A percentile compares a stretch with the other conserved stretches of the same genome.
phyloP scores from a whole-genome alignment of 2,113 vertebrate genomes.

The Calypte anna region DNA sequence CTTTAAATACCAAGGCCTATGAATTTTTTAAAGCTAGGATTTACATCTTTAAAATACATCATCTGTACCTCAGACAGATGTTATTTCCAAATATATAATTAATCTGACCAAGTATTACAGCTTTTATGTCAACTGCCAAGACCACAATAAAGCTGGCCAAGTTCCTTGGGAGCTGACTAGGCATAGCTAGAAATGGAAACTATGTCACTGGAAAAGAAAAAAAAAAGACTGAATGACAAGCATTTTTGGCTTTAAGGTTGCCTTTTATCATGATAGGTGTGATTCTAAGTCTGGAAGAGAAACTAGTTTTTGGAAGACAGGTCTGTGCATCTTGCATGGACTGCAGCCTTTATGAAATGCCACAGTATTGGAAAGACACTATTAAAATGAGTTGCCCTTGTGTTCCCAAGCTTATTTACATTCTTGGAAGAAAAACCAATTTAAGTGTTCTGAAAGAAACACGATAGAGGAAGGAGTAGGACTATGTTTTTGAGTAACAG shows the following conservation, averaged over 20 bases:
- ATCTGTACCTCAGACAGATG: not conserved
- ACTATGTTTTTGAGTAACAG: not conserved
- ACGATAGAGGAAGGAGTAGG: not conserved
- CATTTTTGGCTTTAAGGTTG: not conserved
- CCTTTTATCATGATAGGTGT: not conserved
- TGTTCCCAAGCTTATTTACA: not conserved
- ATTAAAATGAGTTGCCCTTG: not conserved
- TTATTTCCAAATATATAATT: not conserved
- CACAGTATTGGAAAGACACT: not conserved
- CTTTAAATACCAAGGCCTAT: not conserved
- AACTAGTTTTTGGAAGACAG: not conserved
- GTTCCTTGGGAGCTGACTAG: not conserved
- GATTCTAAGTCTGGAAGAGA: not conserved
- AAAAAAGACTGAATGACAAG: not conserved
- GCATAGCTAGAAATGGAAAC: not conserved
- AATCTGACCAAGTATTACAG: not conserved
- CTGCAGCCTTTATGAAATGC: not conserved
- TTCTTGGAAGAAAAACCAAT: not conserved
- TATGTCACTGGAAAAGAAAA: not conserved
- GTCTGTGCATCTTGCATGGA: not conserved
- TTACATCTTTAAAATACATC: not conserved
- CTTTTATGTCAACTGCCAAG: not conserved
- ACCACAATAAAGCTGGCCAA: not conserved
- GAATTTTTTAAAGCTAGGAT: not conserved
- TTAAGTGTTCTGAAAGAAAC: not conserved